Evolutionary conservation across 2,797 vertebrate species (phyloP).

Genomic region (Amniataba percoides): DNA sequence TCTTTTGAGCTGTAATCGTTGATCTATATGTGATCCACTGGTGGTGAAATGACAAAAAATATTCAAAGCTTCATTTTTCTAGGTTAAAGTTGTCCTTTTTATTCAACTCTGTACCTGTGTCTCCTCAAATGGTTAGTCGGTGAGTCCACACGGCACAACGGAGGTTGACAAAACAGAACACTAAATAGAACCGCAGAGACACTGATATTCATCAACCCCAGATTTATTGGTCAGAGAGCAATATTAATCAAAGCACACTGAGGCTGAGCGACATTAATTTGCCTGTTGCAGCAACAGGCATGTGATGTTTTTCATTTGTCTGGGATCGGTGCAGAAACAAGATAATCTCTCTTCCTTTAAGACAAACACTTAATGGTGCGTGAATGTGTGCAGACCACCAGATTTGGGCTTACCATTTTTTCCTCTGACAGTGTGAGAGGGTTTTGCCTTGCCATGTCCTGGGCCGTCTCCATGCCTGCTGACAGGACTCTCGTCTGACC

Average conservation of each 20-base stretch:
- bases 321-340: background rate
- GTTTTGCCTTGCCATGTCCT: slow-evolving; percentile 94
- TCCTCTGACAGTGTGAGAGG: slow-evolving; percentile 91
- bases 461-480: slow-evolving; percentile 91
- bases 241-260: background rate
- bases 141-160: background rate
- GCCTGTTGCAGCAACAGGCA: background rate
- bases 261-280: background rate
- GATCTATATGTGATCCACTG: background rate
- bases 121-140: background rate
- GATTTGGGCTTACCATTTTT: slow-evolving; percentile 89
- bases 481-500: slow-evolving; percentile 96
- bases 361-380: background rate
- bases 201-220: background rate
- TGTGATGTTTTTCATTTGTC: background rate
- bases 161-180: background rate
- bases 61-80: background rate
- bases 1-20: background rate
- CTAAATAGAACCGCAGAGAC: background rate
- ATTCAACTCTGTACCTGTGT: background rate
- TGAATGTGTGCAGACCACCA: background rate
- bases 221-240: background rate
- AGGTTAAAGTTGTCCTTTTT: background rate
- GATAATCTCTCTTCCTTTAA: background rate
- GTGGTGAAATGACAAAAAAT: background rate